Evolutionary conservation across 2,888 invertebrate genomes (phyloP), one percentile per base, ranked within the genome.

Genomic region (Drosophila lutescens): DNA sequence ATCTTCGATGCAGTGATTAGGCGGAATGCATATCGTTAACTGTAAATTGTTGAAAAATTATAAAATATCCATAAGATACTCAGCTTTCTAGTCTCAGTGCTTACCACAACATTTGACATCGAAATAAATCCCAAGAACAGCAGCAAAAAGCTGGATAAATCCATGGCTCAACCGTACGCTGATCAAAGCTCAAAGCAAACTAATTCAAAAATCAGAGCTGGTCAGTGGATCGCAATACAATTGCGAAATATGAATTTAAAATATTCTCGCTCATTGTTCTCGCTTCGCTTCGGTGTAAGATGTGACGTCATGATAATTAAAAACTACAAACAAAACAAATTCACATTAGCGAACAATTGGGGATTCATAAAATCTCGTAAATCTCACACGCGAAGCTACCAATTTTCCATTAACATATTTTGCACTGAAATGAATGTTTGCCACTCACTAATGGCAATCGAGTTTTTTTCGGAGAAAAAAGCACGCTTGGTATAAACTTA

Each of bases 231-330:
- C 26, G 38, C 50, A 40, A 34, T 43, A 41, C 6, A 49, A 47
- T 34, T 36, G 46, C 40, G 23, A 65, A 50, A 47, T 70, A 41
- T 70, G 49, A 68, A 70, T 54, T 38, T 46, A 38, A 74, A 46
- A 15, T 41, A 36, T 70, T 74, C 66, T n/a, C 43, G 46, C 34
- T 54, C 65, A 70, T 72, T 76, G 67, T 69, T 72, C 62, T 47
- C 49, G 38, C 46, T 38, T 50, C 53, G 49, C 61, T 70, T 41
- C 50, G 40, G 36, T 46, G 58, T 56, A 40, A 47, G n/a, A 59
- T 38, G 38, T 88, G 87, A 88, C 83, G 89, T 86, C 85, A 88
- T 69, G 26, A 72, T 80, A 88, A 86, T 84, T 84, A 79, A 62
- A 67, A 74, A 73, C n/a, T n/a, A n/a, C n/a, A 69, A 17, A 30